A percentile compares a stretch with the other conserved stretches of the same genome.
Evolutionary conservation across 2,113 vertebrate species (phyloP).

Genomic region (Saiga tatarica): DNA sequence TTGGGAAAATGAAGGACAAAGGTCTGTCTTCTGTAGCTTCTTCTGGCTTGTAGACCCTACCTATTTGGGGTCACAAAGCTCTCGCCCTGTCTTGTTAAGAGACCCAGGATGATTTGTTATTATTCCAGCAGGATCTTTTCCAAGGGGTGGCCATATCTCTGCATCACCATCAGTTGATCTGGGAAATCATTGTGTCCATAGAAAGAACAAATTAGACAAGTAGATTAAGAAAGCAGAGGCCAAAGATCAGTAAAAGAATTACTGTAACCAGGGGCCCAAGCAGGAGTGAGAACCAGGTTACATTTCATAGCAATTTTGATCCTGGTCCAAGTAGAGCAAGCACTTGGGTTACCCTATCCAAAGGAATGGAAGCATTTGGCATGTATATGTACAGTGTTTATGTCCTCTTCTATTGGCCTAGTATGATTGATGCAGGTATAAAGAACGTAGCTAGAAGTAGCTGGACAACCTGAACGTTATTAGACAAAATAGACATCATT

Average conservation of each 20-base stretch:
- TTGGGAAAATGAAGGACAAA: not conserved
- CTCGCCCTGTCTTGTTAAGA: not conserved
- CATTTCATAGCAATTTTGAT: not conserved
- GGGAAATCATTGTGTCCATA: not conserved
- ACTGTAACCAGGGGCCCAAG: not conserved
- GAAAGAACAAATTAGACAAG: not conserved
- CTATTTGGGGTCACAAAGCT: not conserved
- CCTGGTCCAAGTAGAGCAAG: not conserved
- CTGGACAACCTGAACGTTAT: not conserved
- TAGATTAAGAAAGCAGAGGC: not conserved
- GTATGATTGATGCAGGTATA: not conserved
- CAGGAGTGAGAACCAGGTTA: not conserved
- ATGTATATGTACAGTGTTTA: not conserved
- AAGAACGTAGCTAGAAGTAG: not conserved
- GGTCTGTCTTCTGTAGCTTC: not conserved
- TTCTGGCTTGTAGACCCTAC: not conserved
- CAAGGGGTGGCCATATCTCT: not conserved
- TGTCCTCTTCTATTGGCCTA: not conserved
- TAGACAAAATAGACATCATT: not conserved
- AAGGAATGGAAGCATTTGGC: not conserved
- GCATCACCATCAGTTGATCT: not conserved
- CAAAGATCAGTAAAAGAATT: not conserved
- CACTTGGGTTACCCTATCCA: not conserved
- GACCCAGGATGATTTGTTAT: not conserved
- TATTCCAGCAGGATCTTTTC: not conserved